These are phyloP conservation scores for Eolophus roseicapilla DNA, from an alignment of 2,113 vertebrate genomes.

Conservation along the genomic window DNA sequence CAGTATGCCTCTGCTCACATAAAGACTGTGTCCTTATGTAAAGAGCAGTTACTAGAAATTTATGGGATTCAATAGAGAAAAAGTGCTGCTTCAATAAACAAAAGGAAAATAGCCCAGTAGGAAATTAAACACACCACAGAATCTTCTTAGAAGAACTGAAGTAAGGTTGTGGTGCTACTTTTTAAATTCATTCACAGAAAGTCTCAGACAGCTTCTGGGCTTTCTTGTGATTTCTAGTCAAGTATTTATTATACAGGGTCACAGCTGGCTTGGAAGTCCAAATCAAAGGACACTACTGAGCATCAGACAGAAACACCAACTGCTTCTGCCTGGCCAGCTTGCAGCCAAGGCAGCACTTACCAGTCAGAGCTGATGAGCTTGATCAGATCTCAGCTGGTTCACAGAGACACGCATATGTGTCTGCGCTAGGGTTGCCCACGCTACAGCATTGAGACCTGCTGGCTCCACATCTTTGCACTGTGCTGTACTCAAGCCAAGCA, in stretches of 20 bases:
- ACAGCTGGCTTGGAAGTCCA: not conserved
- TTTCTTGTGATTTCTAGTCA: not conserved
- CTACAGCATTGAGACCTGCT: not conserved
- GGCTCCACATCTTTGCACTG: not conserved
- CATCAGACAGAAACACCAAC: not conserved
- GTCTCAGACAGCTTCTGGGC: not conserved
- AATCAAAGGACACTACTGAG: not conserved
- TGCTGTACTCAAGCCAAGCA: not conserved
- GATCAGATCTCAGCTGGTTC: not conserved
- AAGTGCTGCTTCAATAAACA: not conserved
- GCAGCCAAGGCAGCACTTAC: not conserved
- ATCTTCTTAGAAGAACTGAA: not conserved
- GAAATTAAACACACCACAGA: not conserved
- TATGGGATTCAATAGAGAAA: not conserved
- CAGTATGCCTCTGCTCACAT: not conserved
- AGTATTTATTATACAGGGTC: not conserved
- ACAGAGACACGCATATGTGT: not conserved
- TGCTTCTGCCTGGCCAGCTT: not conserved
- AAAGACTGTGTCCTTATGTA: not conserved
- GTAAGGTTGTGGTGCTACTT: not conserved
- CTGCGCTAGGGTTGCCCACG: not conserved
- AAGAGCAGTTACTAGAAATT: constrained; percentile 14
- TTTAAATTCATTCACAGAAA: not conserved
- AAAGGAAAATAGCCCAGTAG: constrained; percentile 1
- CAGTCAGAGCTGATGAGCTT: not conserved